These are phyloP conservation scores for Helobdella robusta DNA, from an alignment of 2,888 invertebrate genomes.

Conservation along the genomic window DNA sequence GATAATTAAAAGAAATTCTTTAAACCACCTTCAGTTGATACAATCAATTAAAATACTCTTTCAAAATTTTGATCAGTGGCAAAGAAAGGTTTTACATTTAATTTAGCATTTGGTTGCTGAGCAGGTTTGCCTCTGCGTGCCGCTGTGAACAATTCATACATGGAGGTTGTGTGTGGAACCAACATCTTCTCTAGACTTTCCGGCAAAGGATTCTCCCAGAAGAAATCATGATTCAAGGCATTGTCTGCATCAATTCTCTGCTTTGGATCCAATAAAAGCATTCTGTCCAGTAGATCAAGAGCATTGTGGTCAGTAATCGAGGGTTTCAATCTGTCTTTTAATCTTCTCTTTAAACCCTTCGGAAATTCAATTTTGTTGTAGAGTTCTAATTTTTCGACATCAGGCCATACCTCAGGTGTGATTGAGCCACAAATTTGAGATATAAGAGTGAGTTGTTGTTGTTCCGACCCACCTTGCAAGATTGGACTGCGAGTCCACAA, in stretches of 20 bases:
- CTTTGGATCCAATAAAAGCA: constrained; percentile 80
- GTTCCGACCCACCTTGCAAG: constrained; percentile 78
- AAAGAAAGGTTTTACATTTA: background rate
- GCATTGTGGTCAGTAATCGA: constrained; percentile 85
- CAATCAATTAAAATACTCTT: constrained; percentile 44
- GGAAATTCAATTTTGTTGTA: constrained; percentile 55
- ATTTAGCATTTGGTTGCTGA: background rate
- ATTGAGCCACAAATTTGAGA: constrained; percentile 93
- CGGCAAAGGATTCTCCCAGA: constrained; percentile 96
- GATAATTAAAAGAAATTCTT: background rate
- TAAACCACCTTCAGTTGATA: background rate
- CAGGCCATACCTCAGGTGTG: constrained; percentile 61
- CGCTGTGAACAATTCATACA: constrained; percentile 84
- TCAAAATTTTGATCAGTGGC: constrained; percentile 45
- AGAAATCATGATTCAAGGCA: constrained; percentile 91
- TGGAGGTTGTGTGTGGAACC: constrained; percentile 76
- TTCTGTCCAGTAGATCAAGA: constrained; percentile 80
- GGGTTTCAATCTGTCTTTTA: constrained; percentile 58
- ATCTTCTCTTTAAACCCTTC: constrained; percentile 44
- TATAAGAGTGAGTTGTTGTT: constrained; percentile 85
- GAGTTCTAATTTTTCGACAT: constrained; percentile 76
- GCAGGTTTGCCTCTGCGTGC: constrained; percentile 53
- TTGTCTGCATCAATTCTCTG: constrained; percentile 79
- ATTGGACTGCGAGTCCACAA: constrained; percentile 82
- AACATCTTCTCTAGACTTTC: constrained; percentile 64